phyloP scores from a whole-genome alignment of 2,888 invertebrate species.

The Antheraea yamamai region DNA sequence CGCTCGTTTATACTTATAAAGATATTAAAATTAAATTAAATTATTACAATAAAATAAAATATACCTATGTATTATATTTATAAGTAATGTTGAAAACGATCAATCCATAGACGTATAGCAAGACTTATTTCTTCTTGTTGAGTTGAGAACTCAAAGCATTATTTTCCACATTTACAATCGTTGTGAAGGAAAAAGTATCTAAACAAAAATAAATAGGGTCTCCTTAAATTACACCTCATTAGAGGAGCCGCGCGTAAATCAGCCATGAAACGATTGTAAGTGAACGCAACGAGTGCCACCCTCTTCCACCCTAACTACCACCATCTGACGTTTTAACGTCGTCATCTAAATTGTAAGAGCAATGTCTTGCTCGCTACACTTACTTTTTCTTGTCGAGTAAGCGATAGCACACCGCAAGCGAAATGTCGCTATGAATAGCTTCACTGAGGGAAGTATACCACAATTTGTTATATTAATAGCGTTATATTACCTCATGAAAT shows the following conservation, averaged over 20 bases:
- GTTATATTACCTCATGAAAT: neutral
- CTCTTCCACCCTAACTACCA: constrained; percentile 37
- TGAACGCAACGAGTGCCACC: constrained; percentile 34
- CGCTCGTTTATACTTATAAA: no score
- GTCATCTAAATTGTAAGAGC: constrained; percentile 38
- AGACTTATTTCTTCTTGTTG: neutral
- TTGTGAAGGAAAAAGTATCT: constrained; percentile 13
- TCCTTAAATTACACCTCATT: constrained; percentile 44
- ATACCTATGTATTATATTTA: no score
- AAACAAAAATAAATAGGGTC: constrained; percentile 20
- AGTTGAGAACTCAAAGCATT: neutral
- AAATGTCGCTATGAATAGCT: constrained; percentile 16
- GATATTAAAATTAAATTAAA: no score
- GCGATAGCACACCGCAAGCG: constrained; percentile 36
- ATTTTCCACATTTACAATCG: neutral
- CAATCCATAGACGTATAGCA: no score
- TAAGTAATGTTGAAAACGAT: no score
- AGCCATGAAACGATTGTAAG: constrained; percentile 43
- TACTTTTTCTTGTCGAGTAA: constrained; percentile 32
- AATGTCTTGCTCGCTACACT: constrained; percentile 32
- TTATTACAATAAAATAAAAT: no score
- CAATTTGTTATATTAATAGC: neutral
- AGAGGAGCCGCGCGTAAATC: constrained; percentile 43
- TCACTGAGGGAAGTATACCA: neutral
- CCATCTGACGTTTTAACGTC: constrained; percentile 38